Percentiles rank a stretch among this genome's conserved stretches.
These are phyloP conservation scores for Athalia circularis DNA, from an alignment of 2,888 invertebrate genomes.

Conservation along the genomic window DNA sequence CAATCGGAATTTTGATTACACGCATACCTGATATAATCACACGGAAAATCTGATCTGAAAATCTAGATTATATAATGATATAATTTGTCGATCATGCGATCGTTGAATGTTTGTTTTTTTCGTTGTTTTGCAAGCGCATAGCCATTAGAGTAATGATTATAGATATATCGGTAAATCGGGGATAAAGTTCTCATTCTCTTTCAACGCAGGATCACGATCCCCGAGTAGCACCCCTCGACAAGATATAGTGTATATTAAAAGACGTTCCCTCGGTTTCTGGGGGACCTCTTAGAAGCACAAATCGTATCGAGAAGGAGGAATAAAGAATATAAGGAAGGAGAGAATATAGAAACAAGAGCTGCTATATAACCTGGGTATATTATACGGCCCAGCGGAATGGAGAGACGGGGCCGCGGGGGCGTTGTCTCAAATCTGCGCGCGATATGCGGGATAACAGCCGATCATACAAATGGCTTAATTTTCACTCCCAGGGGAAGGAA, in stretches of 20 bases:
- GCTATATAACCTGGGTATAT: too few species aligned
- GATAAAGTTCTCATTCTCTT: background rate
- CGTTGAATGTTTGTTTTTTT: too few species aligned
- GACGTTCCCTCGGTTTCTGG: slow-evolving; percentile 66
- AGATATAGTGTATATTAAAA: slow-evolving; percentile 75
- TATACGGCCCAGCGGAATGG: too few species aligned
- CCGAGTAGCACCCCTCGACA: slow-evolving; percentile 40
- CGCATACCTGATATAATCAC: too few species aligned
- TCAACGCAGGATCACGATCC: background rate
- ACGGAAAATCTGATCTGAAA: too few species aligned
- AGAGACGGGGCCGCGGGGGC: slow-evolving; percentile 54
- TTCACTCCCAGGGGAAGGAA: slow-evolving; percentile 56
- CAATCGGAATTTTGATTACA: too few species aligned
- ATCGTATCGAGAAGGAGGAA: background rate
- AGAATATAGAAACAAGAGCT: too few species aligned
- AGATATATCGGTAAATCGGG: background rate
- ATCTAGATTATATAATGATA: too few species aligned
- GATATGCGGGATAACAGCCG: slow-evolving; percentile 59
- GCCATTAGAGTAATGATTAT: background rate
- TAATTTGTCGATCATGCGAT: too few species aligned
- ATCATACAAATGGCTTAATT: slow-evolving; percentile 74
- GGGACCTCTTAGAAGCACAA: background rate
- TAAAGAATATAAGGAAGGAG: too few species aligned
- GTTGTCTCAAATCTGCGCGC: slow-evolving; percentile 39
- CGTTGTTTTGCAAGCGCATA: too few species aligned